A percentile compares a stretch with the other conserved stretches of the same genome.
Evolutionary conservation across 2,888 invertebrate species (phyloP).

Genomic region (Blastobasis lacticolella): DNA sequence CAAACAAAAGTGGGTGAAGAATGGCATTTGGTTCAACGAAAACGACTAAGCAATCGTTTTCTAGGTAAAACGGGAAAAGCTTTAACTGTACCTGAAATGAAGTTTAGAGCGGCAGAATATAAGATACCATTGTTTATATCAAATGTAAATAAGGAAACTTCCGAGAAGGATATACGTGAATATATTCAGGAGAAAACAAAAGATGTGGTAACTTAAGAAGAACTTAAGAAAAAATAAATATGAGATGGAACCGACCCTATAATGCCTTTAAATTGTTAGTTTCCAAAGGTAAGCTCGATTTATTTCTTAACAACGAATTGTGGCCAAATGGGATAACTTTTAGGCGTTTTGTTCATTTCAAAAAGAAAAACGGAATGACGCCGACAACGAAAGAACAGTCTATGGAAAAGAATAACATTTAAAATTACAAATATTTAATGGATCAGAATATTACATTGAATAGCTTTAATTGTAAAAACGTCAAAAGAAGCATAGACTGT

Average conservation of each 20-base stretch:
- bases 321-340: conserved; percentile 21
- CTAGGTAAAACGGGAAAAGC: too few species aligned
- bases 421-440: too few species aligned
- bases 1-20: too few species aligned
- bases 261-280: conserved; percentile 20
- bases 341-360: conserved; percentile 18
- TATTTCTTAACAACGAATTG: conserved; percentile 15
- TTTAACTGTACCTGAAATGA: conserved; percentile 1
- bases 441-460: conserved; percentile 10
- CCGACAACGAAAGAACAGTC: background rate
- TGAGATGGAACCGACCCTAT: conserved; percentile 8
- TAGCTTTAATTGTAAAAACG: conserved; percentile 3
- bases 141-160: conserved; percentile 16
- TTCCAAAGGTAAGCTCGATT: conserved; percentile 11
- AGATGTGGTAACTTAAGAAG: too few species aligned
- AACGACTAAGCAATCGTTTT: too few species aligned
- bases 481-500: conserved; percentile 3
- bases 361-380: background rate
- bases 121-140: conserved; percentile 19
- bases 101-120: conserved; percentile 17
- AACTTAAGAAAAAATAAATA: conserved; percentile 4
- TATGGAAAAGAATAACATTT: background rate
- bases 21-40: too few species aligned
- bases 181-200: conserved; percentile 14
- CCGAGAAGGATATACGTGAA: conserved; percentile 13